Percentiles rank a stretch among this genome's conserved stretches.
Evolutionary conservation across 2,113 vertebrate species (phyloP).

Genomic region (Hylia prasina): DNA sequence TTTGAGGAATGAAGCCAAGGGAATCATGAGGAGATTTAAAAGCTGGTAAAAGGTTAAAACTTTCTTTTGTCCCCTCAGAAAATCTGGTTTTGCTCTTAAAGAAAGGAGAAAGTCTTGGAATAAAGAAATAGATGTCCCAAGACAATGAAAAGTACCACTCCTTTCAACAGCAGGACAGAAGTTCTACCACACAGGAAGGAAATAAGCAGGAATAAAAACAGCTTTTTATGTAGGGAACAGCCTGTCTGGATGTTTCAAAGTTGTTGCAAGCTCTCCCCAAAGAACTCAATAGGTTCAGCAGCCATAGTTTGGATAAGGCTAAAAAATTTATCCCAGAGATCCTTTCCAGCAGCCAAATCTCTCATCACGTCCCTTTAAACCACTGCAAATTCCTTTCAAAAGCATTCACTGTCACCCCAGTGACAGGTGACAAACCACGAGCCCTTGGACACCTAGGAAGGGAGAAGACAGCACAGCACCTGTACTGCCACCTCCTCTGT

Average conservation of each 20-base stretch:
- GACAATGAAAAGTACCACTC: not conserved
- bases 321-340: not conserved
- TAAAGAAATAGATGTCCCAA: not conserved
- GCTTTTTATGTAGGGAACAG: not conserved
- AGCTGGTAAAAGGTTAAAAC: not conserved
- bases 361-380: not conserved
- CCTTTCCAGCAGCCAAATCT: not conserved
- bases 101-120: not conserved
- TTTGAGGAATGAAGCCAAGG: not conserved
- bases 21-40: not conserved
- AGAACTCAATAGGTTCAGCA: not conserved
- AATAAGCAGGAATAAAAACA: not conserved
- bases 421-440: rapidly evolving
- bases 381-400: not conserved
- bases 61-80: not conserved
- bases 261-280: not conserved
- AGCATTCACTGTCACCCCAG: not conserved
- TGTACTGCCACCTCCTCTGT: not conserved
- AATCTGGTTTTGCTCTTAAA: not conserved
- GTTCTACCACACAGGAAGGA: not conserved
- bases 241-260: not conserved
- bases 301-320: not conserved
- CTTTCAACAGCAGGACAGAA: not conserved
- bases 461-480: not conserved
- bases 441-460: not conserved